A percentile compares a stretch with the other conserved stretches of the same genome.
Evolutionary conservation across 2,888 invertebrate species (phyloP).

Genomic region (Acrocyrtus sp.): DNA sequence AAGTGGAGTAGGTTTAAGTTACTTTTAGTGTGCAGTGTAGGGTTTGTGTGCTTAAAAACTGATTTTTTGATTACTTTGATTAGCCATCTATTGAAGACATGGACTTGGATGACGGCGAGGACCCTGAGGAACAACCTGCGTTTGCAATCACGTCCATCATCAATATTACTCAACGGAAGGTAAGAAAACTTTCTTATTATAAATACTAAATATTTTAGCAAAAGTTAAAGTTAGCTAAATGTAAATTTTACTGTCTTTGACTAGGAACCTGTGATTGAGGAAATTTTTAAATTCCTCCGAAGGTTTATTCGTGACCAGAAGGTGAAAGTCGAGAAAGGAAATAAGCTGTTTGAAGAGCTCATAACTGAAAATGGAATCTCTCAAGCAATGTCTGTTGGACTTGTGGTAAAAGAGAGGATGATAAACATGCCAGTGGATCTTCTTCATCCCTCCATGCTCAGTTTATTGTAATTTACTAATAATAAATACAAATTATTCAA

Average conservation of each 20-base stretch:
- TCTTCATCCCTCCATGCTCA: slow-evolving; percentile 32
- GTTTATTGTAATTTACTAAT: slow-evolving; percentile 32
- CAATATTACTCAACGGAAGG: slow-evolving; percentile 14
- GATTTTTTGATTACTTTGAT: background rate
- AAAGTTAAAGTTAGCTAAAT: too few species aligned
- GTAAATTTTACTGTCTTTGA: background rate
- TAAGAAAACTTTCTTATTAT: slow-evolving; percentile 2
- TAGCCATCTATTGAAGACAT: slow-evolving; percentile 32
- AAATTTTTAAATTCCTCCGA: slow-evolving; percentile 9
- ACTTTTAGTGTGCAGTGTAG: background rate
- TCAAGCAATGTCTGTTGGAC: slow-evolving; percentile 3
- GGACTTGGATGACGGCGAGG: slow-evolving; percentile 39
- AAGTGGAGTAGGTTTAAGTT: background rate
- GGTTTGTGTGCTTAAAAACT: background rate
- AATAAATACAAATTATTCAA: too few species aligned
- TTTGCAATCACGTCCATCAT: slow-evolving; percentile 30
- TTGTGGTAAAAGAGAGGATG: slow-evolving; percentile 47
- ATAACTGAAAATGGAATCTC: background rate
- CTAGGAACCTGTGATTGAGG: slow-evolving; percentile 20
- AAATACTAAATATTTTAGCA: slow-evolving; percentile 1
- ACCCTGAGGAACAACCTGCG: slow-evolving; percentile 39
- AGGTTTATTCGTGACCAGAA: background rate
- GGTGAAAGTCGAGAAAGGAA: background rate
- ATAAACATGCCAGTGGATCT: slow-evolving; percentile 38
- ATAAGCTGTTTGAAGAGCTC: background rate